Base-by-base conservation (phyloP, 2,113 vertebrate species). In the Pseudorhombus dupliciocellatus region DNA sequence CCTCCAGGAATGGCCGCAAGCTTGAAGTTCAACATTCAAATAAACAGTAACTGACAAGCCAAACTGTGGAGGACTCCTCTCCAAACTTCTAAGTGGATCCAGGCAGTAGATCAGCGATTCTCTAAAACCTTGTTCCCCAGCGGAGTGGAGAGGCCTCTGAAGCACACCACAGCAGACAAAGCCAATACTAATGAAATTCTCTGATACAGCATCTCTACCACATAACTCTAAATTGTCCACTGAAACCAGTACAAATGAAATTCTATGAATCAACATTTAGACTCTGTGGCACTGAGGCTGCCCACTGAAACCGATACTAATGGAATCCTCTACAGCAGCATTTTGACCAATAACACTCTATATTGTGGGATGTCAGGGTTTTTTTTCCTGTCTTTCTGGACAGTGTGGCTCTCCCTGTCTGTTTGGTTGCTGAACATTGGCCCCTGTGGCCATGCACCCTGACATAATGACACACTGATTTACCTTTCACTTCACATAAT, bases 181-280 rank as follows among this genome's bases (percentile, higher is more conserved):
- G 73, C 79, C 71, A 65, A 70, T 82, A 67, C 77, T 70, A 83
- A 85, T 73, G 31, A 59, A 55, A 75, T 80, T 60, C 4, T 31
- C 30, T 58, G 50, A 69, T 31, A 52, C 46, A 34, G 52, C 60
- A 57, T 66, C 55, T 73, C 51, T 31, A 40, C 34, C 55, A 60
- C 62, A 79, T 64, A 73, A 66, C 57, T 64, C 65, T 50, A 46
- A 63, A 79, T 34, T 74, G 68, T 59, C 70, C 61, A 60, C 54
- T 70, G 18, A 25, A 73, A 70, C 46, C 52, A 16, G 48, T 11
- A 58, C 44, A 79, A 77, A 79, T 79, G 18, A 61, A 73, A 75
- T 71, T 79, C 22, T 51, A 57, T 63, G 34, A 84, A 67, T 81
- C 75, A 28, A 64, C 53, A 56, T 70, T 66, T 21, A 81, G 54